Base-by-base conservation (phyloP, 2,888 invertebrate genomes). In the Idaea aversata region DNA sequence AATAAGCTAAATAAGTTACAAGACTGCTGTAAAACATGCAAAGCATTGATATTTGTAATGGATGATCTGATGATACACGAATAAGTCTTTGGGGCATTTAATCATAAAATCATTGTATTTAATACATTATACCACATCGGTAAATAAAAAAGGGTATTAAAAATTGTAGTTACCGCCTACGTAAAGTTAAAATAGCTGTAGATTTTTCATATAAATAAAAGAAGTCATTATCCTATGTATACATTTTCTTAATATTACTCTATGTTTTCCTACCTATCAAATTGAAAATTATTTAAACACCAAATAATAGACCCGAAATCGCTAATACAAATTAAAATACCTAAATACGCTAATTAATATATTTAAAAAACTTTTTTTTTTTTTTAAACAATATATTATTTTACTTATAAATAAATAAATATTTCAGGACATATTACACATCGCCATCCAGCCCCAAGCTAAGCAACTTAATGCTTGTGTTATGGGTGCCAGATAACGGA, bases 1-100 rank as follows among this genome's bases (percentile, higher is more conserved):
- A 73, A 69, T 71, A 80, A 75, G 77, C 78, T 76, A 75, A 75
- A 75, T 61, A 47, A 47, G 47, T 47, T 47, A 47, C 5, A 64
- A 74, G 66, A 72, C 72, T 66, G 34, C 59, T 61, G 60, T 71
- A 72, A 72, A 76, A 78, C 75, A 79, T 69, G 72, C 75, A 77
- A 81, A 81, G 81, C 80, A 75, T 36, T 57, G 68, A 65, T 62
- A 62, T 64, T 25, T 34, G 64, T 62, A 25, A 61, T 62, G 38
- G 3, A 63, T 63, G 62, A 65, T 13, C 25, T 25, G 25, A 25
- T 47, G 47, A 57, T 61, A 60, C 38, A 62, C 62, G 58, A 59
- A 36, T 61, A 67, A 70, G 63, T 66, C 64, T 68, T 63, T 67
- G 62, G 66, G 67, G 68, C 61, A 47, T 63, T 10, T 4, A 47